Percentiles rank a stretch among this genome's conserved stretches.
These are phyloP conservation scores for Oxyscelio sp. DNA, from an alignment of 2,888 invertebrate genomes.

Conservation along the genomic window DNA sequence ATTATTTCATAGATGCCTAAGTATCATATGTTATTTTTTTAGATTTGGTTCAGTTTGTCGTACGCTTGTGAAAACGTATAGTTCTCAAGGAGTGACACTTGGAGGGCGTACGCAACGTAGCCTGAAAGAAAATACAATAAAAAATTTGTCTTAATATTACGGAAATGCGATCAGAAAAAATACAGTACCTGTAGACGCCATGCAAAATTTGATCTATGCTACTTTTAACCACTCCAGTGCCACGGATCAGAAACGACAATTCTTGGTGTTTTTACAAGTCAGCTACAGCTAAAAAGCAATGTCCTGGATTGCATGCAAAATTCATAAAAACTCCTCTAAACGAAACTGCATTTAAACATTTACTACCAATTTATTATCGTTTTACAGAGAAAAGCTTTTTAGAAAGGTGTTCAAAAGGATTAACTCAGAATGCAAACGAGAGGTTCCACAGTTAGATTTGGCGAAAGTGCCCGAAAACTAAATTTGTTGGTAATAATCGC, in stretches of 20 bases:
- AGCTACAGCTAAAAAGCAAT: neutral
- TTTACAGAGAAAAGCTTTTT: neutral
- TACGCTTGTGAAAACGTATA: neutral
- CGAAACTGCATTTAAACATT: neutral
- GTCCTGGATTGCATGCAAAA: neutral
- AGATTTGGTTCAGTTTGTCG: neutral
- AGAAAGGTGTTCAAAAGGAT: neutral
- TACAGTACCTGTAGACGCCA: neutral
- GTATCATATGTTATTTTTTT: neutral
- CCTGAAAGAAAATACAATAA: neutral
- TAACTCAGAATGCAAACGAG: constrained; percentile 13
- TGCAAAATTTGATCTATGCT: neutral
- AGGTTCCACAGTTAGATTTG: neutral
- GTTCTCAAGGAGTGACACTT: neutral
- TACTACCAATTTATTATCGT: neutral
- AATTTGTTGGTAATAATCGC: neutral
- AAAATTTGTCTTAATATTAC: no score
- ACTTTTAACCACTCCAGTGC: neutral
- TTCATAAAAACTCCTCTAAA: constrained; percentile 1
- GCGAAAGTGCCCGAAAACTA: constrained; percentile 1
- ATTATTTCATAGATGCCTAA: no score
- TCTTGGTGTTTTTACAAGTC: no score
- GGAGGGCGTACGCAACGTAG: neutral
- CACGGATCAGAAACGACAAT: neutral
- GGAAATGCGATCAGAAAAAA: neutral